Evolutionary conservation across 35 echinoderm and acorn worm genomes (phyloP).

Genomic region (Apostichopus parvimensis): DNA sequence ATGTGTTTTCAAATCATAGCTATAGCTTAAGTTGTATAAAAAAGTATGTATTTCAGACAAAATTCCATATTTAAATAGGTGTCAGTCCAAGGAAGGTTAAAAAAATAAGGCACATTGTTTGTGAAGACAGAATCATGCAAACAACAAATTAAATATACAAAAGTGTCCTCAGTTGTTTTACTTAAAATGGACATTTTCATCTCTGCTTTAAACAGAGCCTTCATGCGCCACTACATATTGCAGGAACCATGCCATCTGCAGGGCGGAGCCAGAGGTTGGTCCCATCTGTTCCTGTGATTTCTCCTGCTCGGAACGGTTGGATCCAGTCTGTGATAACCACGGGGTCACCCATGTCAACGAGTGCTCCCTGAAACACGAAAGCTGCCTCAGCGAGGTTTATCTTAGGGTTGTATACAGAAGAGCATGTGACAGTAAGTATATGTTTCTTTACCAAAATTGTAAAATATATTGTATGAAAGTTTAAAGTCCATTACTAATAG

Average conservation of each 20-base stretch:
- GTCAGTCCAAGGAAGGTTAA: no score
- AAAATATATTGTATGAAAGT: background rate
- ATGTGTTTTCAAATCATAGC: no score
- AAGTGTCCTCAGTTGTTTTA: no score
- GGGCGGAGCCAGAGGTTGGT: background rate
- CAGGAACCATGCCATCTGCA: background rate
- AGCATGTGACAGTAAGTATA: background rate
- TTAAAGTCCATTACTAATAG: no score
- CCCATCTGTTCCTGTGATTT: constrained; percentile 15
- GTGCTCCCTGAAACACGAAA: constrained; percentile 30
- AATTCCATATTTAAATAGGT: no score
- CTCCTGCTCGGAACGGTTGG: background rate
- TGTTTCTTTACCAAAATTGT: background rate
- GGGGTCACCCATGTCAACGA: constrained; percentile 49
- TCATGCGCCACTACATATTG: background rate
- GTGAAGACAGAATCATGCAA: no score
- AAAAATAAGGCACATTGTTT: no score
- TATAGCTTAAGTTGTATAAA: no score
- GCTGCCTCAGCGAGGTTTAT: constrained; percentile 7
- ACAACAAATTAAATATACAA: no score
- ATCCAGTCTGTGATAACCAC: constrained; percentile 53
- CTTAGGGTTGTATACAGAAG: background rate
- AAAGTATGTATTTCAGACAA: no score
- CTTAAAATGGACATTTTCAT: no score
- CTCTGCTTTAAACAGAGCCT: background rate